These are phyloP conservation scores for Scaptomyza hsui DNA, from an alignment of 1,140 invertebrate species.

Conservation along the genomic window DNA sequence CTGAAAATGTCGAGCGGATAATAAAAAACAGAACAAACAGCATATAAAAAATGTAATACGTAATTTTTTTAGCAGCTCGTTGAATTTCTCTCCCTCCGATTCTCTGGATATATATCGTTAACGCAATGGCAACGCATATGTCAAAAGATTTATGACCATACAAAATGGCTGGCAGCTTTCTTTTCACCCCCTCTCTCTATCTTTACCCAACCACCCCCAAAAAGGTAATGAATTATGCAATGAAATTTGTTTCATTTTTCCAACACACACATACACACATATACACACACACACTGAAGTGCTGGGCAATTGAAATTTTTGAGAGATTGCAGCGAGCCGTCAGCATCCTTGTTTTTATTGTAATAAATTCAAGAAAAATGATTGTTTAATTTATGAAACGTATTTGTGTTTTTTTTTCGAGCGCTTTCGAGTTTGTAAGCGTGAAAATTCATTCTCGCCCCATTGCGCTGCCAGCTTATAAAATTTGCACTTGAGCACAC, in stretches of 20 bases:
- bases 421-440: background rate
- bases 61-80: slow-evolving; percentile 43
- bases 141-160: slow-evolving; percentile 76
- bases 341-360: slow-evolving; percentile 31
- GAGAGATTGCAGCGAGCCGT: slow-evolving; percentile 24
- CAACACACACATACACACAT: slow-evolving; percentile 21
- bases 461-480: background rate
- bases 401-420: slow-evolving; percentile 19
- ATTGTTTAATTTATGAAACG: slow-evolving; percentile 63
- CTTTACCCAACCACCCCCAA: background rate
- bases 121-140: slow-evolving; percentile 67
- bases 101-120: slow-evolving; percentile 37
- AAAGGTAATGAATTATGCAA: slow-evolving; percentile 73
- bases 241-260: slow-evolving; percentile 78
- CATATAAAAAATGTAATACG: slow-evolving; percentile 72
- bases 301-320: slow-evolving; percentile 40
- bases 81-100: slow-evolving; percentile 14
- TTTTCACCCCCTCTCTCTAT: slow-evolving; percentile 5
- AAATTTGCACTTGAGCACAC: slow-evolving; percentile 41
- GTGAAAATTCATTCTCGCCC: background rate
- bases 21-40: slow-evolving; percentile 39
- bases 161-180: slow-evolving; percentile 55
- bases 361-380: slow-evolving; percentile 62
- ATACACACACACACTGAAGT: slow-evolving; percentile 18
- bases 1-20: slow-evolving; percentile 29